Base-by-base conservation (phyloP, 2,113 vertebrate genomes). In the Perca fluviatilis region DNA sequence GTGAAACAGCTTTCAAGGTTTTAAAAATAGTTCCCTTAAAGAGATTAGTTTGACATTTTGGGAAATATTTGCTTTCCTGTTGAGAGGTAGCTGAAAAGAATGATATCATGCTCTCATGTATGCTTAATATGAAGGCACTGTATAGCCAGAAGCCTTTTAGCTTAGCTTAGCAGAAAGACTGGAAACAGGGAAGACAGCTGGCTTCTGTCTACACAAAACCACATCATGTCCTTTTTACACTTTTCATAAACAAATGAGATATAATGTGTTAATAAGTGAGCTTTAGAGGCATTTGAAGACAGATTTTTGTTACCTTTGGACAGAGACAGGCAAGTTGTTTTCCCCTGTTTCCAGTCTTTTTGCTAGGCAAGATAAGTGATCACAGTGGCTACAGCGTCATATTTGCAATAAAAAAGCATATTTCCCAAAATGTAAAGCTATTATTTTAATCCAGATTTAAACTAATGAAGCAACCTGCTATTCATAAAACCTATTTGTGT, bases 401-500 rank as follows among this genome's bases (percentile, higher is more conserved):
- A 74, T 84, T 69, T 14, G 47, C 27, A 49, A 53, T 30, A 36
- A 25, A 64, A 74, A 56, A 33, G 11, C 9, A 9, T 47, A 61
- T 82, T 84, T 75, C 13, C n/a, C n/a, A 14, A 75, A 71, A 66
- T 73, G 60, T 69, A n/a, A 6, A 23, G 46, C 5, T 70, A 69
- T 60, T 77, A 27, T 51, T 83, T 57, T 23, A 60, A 40, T 62
- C 33, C 56, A 77, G 6, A 64, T 65, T 60, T 27, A 36, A 72
- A 57, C 19, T 46, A 40, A 86, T 64, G 19, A 77, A 79, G 14
- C 56, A 74, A 62, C 72, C 23, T 81, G 15, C n/a, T 80, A 13
- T 76, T 83, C 19, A 72, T 27, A 74, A 74, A 74, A 61, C 40
- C 18, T n/a, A 57, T 76, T 78, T 65, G 27, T 69, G 16, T 74